phyloP scores from a whole-genome alignment of 1,140 invertebrate species.

The Bombyx mori region DNA sequence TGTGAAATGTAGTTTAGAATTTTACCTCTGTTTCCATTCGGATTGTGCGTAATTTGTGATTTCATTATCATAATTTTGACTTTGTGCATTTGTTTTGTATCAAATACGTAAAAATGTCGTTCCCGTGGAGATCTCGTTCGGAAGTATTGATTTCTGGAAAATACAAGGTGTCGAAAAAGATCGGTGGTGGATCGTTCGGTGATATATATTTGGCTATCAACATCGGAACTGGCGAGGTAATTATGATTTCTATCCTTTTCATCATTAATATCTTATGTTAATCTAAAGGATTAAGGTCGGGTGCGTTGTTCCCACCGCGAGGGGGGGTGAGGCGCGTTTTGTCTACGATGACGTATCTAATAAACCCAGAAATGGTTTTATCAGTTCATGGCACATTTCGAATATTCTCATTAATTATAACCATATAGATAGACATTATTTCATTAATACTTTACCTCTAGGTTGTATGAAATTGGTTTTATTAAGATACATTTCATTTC shows the following conservation, averaged over 20 bases:
- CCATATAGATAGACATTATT: too few species aligned
- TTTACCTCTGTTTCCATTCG: conserved; percentile 33
- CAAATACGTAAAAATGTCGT: conserved; percentile 22
- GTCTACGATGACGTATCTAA: too few species aligned
- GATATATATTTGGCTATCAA: conserved; percentile 99
- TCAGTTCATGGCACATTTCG: too few species aligned
- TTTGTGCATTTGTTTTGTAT: conserved; percentile 6
- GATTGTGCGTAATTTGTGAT: conserved; percentile 31
- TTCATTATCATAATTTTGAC: conserved; percentile 15
- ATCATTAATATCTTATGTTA: too few species aligned
- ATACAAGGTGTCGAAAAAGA: conserved; percentile 96
- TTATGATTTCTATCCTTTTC: conserved; percentile 4
- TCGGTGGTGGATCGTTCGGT: conserved; percentile 97
- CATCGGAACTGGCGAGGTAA: conserved; percentile 94
- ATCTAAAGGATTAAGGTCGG: too few species aligned
- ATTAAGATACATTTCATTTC: too few species aligned
- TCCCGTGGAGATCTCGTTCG: conserved; percentile 20
- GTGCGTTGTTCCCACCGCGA: too few species aligned
- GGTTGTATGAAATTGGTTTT: too few species aligned
- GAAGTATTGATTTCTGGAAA: conserved; percentile 81
- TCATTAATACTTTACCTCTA: too few species aligned
- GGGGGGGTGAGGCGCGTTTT: too few species aligned
- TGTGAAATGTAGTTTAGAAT: conserved; percentile 37
- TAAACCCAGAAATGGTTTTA: too few species aligned
- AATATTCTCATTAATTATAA: too few species aligned